Percentiles rank a stretch among this genome's conserved stretches.
These are phyloP conservation scores for Dermatophagoides farinae DNA, from an alignment of 1,140 invertebrate genomes.

Conservation along the genomic window DNA sequence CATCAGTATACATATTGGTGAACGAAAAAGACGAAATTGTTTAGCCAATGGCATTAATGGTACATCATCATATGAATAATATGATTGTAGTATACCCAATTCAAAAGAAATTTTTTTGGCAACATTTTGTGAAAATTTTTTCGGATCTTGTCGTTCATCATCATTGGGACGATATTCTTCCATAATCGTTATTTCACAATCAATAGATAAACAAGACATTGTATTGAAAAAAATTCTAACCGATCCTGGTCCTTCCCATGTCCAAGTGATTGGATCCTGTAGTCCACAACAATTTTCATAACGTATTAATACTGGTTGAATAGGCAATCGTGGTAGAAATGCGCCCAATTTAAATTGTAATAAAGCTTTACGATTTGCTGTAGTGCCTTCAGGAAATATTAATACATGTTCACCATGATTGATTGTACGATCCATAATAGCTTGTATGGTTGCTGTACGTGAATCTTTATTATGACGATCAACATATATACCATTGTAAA, in stretches of 20 bases:
- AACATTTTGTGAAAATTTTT: conserved; percentile 8
- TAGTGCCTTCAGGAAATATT: conserved; percentile 14
- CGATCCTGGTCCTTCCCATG: conserved; percentile 5
- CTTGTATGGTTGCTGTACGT: not conserved
- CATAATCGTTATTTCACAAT: conserved; percentile 7
- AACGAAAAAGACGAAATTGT: not conserved
- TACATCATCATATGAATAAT: conserved; percentile 12
- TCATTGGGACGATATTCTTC: not conserved
- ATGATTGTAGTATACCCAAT: conserved; percentile 1
- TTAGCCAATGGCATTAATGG: conserved; percentile 1
- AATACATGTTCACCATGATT: conserved; percentile 4
- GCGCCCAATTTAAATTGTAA: conserved; percentile 13
- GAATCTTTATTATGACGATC: conserved; percentile 8
- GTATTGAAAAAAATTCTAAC: not conserved
- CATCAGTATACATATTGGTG: conserved; percentile 3
- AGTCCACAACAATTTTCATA: not conserved
- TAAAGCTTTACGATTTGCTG: conserved; percentile 5
- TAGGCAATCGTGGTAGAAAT: conserved; percentile 13
- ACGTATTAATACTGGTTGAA: conserved; percentile 10
- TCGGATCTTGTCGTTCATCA: not conserved
- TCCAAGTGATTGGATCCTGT: conserved; percentile 4
- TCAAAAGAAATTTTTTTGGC: not conserved
- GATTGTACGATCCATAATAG: not conserved
- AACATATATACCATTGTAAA: conserved; percentile 11
- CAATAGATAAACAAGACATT: not conserved